Evolutionary conservation across 2,113 vertebrate species (phyloP), one percentile per base, ranked within the genome.

Genomic region (Benthochromis sp.): DNA sequence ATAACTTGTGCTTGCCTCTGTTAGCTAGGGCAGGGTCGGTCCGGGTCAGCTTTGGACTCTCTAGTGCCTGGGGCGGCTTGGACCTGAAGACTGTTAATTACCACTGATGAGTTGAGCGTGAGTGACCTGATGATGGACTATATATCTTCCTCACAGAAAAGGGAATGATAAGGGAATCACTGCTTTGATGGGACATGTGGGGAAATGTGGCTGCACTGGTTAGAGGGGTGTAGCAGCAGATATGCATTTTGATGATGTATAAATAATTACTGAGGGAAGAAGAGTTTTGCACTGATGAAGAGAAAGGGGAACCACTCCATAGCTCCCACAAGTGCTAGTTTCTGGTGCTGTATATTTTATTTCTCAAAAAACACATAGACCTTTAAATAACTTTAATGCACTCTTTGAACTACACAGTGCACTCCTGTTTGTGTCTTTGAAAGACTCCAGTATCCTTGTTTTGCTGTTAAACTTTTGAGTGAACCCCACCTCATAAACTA

Each of bases 21-120:
- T 82, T 69, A 76, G 81, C 45, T 21, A 19, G 84, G 85, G 29
- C 5, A 7, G 66, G 43, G 61, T 31, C 4, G 3, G 79, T n/a
- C 59, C 3, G 11, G 57, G 45, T 71, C 76, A 34, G 40, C 40
- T 43, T 61, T 85, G 78, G 79, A 88, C 84, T 90, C 88, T 17
- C 8, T 43, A 54, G 53, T 81, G 88, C 93, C 92, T 82, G n/a
- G 63, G 84, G 89, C 5, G 3, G 45, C 43, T 88, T 84, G 91
- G 78, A 87, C 69, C 71, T 17, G 71, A 83, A 83, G 85, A 91
- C 90, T 84, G 84, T 95, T 95, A 94, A 95, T 94, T 94, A 94
- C 55, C 84, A 80, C 88, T 94, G 94, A 95, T 93, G 89, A 95
- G 91, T 84, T 88, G 79, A 92, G 89, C 76, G 89, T 92, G 92